Evolutionary conservation across 2,797 vertebrate species (phyloP), one percentile per base, ranked within the genome.

Genomic region (Benthosema pterotum): DNA sequence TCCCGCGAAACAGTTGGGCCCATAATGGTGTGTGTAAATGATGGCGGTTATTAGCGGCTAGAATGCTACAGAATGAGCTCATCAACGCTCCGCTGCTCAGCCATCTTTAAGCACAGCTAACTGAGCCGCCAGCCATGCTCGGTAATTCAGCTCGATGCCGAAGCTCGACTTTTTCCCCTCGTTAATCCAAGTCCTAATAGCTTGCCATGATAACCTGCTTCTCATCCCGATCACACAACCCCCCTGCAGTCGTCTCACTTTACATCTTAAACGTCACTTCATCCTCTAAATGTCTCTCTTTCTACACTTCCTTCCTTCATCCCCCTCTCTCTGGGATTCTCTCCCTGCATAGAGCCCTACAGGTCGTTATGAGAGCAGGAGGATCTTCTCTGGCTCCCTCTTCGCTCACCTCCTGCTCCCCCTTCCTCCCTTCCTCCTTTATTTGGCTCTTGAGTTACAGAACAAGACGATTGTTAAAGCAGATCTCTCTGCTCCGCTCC

Each of bases 401-500:
- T 18, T 49, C 1, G 12, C 52, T 66, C 49, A 51, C 25, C 65
- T 32, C 16, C 11, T 48, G 43, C 42, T 11, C 5, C 38, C 5
- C 18, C n/a, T n/a, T 17, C 4, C 58, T 46, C 11, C 42, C 38
- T 4, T 52, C 3, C 5, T 19, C 4, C 79, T 84, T 84, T 79
- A 78, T 85, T 83, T 80, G 70, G 69, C 74, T 82, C 82, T 83
- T 79, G 77, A 83, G 82, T 87, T 88, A 76, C 80, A 76, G 79
- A 70, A 79, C 75, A 82, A 11, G 77, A 77, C 57, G 45, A 81
- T 76, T 76, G 80, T 85, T 86, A 75, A 74, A 88, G 74, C 83
- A 83, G 83, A 84, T 65, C 67, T 60, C 32, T 17, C 46, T 17
- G 57, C 67, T 79, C 47, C 18, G 65, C 65, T 60, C 69, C 71